Percentiles rank a stretch among this genome's conserved stretches.
Evolutionary conservation across 2,888 invertebrate species (phyloP).

Genomic region (Euproctis similis): DNA sequence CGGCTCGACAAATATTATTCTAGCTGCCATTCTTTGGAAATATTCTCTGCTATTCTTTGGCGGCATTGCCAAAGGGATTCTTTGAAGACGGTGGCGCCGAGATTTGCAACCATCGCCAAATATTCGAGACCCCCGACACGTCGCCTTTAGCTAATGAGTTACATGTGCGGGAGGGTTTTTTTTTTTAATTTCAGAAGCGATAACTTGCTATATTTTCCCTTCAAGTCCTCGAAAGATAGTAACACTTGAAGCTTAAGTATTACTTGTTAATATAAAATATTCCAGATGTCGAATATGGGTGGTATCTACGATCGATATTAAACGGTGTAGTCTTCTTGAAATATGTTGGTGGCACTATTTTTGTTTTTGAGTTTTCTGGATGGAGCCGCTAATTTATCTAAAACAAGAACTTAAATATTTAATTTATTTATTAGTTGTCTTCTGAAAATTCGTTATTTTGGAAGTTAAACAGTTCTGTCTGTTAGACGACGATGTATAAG

Average conservation of each 20-base stretch:
- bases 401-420: no score
- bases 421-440: no score
- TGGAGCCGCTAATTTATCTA: no score
- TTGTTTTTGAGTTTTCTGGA: no score
- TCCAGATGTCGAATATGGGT: conserved; percentile 19
- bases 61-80: conserved; percentile 41
- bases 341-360: no score
- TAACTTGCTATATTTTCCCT: conserved; percentile 31
- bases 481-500: no score
- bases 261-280: conserved; percentile 19
- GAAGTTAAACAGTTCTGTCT: no score
- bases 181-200: conserved; percentile 22
- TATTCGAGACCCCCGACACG: conserved; percentile 53
- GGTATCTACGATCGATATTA: conserved; percentile 11
- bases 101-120: conserved; percentile 64
- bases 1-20: conserved; percentile 62
- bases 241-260: conserved; percentile 25
- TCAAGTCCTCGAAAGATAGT: conserved; percentile 21
- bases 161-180: conserved; percentile 61
- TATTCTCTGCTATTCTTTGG: conserved; percentile 16
- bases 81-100: conserved; percentile 53
- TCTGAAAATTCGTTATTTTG: no score
- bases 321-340: no score
- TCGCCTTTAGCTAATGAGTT: conserved; percentile 62
- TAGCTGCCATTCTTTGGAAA: conserved; percentile 54